Percentiles rank a stretch among this genome's conserved stretches.
phyloP scores from a whole-genome alignment of 2,113 vertebrate species.

The Piliocolobus tephrosceles region DNA sequence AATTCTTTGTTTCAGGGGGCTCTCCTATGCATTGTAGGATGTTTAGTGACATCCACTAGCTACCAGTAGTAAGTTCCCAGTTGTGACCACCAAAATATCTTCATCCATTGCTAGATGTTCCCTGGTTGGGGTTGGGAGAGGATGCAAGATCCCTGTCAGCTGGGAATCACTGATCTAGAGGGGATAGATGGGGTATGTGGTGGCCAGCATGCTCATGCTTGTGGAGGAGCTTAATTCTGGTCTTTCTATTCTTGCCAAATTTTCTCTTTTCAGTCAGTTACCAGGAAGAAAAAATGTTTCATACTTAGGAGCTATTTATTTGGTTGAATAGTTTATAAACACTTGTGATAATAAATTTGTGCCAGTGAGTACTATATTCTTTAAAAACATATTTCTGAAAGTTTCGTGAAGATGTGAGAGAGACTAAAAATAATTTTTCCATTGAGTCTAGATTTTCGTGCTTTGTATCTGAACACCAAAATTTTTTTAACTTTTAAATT shows the following conservation, averaged over 20 bases:
- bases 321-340: constrained; percentile 13
- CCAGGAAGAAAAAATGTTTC: neutral
- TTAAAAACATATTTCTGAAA: constrained; percentile 46
- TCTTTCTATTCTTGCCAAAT: neutral
- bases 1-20: neutral
- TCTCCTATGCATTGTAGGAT: neutral
- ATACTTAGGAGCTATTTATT: neutral
- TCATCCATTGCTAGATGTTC: neutral
- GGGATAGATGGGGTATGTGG: neutral
- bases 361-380: neutral
- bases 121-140: neutral
- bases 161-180: neutral
- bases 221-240: neutral
- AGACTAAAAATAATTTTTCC: neutral
- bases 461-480: constrained; percentile 41
- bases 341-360: neutral
- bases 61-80: neutral
- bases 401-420: neutral
- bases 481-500: neutral
- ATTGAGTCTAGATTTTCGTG: neutral
- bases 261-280: neutral
- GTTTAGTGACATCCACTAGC: neutral
- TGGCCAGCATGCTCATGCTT: neutral
- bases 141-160: neutral
- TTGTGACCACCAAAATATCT: neutral